phyloP scores from a whole-genome alignment of 2,888 invertebrate species.

The Cataglyphis altisquamis region DNA sequence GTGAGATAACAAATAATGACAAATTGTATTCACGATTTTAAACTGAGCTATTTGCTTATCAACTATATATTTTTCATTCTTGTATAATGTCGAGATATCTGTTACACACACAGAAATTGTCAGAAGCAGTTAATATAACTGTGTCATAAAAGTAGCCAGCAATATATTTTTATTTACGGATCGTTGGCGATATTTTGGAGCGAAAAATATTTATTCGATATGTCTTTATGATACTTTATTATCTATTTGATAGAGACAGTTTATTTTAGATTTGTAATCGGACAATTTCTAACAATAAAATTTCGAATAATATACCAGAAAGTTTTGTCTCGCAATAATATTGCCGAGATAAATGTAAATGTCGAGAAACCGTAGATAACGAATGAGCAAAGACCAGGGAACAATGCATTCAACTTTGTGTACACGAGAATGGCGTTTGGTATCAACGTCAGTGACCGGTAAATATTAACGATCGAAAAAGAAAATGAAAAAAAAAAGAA shows the following conservation, averaged over 20 bases:
- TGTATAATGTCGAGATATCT: neutral
- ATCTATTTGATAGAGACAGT: neutral
- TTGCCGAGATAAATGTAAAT: slow-evolving; percentile 62
- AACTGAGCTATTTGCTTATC: neutral
- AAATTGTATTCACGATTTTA: neutral
- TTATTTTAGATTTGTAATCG: neutral
- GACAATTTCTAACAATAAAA: neutral
- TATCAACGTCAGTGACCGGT: neutral
- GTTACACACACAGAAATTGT: no score
- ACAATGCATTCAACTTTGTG: slow-evolving; percentile 39
- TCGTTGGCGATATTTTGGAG: neutral
- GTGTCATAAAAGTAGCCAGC: neutral
- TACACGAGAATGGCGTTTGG: slow-evolving; percentile 16
- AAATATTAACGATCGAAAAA: slow-evolving; percentile 32
- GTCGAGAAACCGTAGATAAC: slow-evolving; percentile 68
- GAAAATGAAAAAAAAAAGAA: neutral
- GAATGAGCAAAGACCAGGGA: slow-evolving; percentile 50
- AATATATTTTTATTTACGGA: neutral
- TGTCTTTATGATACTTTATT: neutral
- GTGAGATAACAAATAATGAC: neutral
- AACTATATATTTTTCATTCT: neutral
- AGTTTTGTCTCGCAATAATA: neutral
- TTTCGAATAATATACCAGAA: neutral
- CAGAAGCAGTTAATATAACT: neutral
- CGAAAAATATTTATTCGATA: neutral